phyloP scores from a whole-genome alignment of 2,888 invertebrate genomes.

The Cephus pulcher region DNA sequence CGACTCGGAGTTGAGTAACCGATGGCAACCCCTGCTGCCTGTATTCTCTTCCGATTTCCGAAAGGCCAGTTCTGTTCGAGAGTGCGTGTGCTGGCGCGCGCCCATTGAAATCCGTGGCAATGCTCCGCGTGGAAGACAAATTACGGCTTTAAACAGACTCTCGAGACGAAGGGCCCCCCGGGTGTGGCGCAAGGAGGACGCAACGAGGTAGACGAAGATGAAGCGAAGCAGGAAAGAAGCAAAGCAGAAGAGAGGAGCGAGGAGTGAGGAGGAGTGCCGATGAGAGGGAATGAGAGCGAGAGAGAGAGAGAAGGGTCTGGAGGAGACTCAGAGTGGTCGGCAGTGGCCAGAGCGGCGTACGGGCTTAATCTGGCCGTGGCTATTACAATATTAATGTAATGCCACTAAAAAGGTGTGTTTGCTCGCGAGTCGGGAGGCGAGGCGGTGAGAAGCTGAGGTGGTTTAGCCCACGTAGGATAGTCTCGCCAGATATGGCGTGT shows the following conservation, averaged over 20 bases:
- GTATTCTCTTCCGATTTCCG: not conserved
- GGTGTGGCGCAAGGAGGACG: not conserved
- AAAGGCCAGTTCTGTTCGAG: not conserved
- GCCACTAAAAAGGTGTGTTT: slow-evolving; percentile 64
- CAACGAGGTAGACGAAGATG: slow-evolving; percentile 2
- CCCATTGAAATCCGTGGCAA: slow-evolving; percentile 37
- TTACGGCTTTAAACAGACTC: slow-evolving; percentile 28
- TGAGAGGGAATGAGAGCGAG: not conserved
- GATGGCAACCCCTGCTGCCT: not conserved
- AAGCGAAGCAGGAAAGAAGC: slow-evolving; percentile 28
- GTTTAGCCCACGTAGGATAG: slow-evolving; percentile 61
- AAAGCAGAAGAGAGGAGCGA: slow-evolving; percentile 36
- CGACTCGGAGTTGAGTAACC: not conserved
- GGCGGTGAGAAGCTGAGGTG: slow-evolving; percentile 33
- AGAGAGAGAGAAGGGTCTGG: slow-evolving; percentile 5
- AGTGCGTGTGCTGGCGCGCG: slow-evolving; percentile 20
- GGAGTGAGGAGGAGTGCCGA: slow-evolving; percentile 12
- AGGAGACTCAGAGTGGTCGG: slow-evolving; percentile 14
- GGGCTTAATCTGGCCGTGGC: slow-evolving; percentile 29
- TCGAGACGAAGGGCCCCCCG: slow-evolving; percentile 4
- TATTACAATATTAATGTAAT: slow-evolving; percentile 64
- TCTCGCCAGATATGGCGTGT: slow-evolving; percentile 64
- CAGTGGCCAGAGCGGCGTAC: slow-evolving; percentile 28
- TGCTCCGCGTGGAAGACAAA: slow-evolving; percentile 48
- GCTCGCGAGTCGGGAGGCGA: slow-evolving; percentile 46